Evolutionary conservation across 92 coral and sea anemone genomes (phyloP).

Genomic region (Porites cylindrica): DNA sequence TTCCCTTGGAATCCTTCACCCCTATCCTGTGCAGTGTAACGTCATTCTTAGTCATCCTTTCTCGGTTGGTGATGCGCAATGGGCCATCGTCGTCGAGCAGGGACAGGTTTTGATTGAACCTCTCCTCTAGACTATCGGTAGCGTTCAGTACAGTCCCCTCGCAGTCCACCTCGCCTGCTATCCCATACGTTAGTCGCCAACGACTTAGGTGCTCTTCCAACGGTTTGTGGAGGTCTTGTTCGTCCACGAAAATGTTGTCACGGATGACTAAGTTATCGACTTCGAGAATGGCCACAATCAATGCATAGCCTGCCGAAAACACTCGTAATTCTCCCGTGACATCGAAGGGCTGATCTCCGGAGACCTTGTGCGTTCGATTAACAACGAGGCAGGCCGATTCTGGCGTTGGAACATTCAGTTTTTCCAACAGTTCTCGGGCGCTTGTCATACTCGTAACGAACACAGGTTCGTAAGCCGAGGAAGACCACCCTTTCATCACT

Average conservation of each 20-base stretch:
- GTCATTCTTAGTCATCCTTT: not conserved
- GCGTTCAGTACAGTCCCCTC: not conserved
- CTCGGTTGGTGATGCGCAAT: too few relatives aligned
- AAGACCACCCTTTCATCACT: not conserved
- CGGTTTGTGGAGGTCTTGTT: not conserved
- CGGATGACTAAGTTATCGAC: not conserved
- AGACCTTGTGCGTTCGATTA: not conserved
- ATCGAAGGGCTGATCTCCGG: not conserved
- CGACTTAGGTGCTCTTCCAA: not conserved
- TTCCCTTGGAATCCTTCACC: not conserved
- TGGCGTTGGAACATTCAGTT: not conserved
- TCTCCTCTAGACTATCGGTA: too few relatives aligned
- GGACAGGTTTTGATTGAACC: too few relatives aligned
- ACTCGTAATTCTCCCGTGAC: not conserved
- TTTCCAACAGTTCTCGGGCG: not conserved
- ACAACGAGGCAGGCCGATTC: not conserved
- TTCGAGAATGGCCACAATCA: too few relatives aligned
- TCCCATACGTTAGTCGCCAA: constrained; percentile 2
- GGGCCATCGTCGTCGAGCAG: too few relatives aligned
- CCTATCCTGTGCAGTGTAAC: not conserved
- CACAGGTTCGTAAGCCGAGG: not conserved
- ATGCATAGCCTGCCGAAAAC: not conserved
- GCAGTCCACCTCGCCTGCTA: not conserved
- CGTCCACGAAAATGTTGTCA: not conserved
- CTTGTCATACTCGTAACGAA: not conserved